These are phyloP conservation scores for Acanthis flammea DNA, from an alignment of 2,797 vertebrate species.

Conservation along the genomic window DNA sequence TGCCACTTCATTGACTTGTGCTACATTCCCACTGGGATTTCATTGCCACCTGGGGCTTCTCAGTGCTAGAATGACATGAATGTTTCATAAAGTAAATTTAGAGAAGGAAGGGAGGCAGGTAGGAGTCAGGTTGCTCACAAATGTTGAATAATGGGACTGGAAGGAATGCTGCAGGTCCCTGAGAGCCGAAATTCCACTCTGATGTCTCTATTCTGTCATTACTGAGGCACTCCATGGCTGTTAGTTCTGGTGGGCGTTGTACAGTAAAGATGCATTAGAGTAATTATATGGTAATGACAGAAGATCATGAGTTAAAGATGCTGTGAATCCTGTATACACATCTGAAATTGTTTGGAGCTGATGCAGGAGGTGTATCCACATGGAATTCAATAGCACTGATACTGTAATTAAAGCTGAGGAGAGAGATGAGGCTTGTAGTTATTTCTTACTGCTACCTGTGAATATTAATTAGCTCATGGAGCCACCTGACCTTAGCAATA, in stretches of 20 bases:
- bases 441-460: slow-evolving; percentile 40
- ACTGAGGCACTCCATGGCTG: background rate
- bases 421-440: slow-evolving; percentile 35
- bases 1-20: background rate
- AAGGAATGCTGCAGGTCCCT: background rate
- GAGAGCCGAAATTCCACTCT: background rate
- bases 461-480: slow-evolving; percentile 65
- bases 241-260: background rate
- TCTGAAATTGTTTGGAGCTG: slow-evolving; percentile 55
- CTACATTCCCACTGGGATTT: background rate
- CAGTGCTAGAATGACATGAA: background rate
- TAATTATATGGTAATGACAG: slow-evolving; percentile 69
- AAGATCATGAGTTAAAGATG: slow-evolving; percentile 64
- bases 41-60: background rate
- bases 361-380: slow-evolving; percentile 25
- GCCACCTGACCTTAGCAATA: slow-evolving; percentile 45
- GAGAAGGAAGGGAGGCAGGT: background rate
- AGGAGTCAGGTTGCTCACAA: background rate
- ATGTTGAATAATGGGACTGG: background rate
- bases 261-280: slow-evolving; percentile 58
- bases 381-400: slow-evolving; percentile 53
- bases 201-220: slow-evolving; percentile 42
- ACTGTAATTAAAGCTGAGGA: slow-evolving; percentile 66
- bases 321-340: slow-evolving; percentile 3
- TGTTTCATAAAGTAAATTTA: background rate